A percentile compares a stretch with the other conserved stretches of the same genome.
Evolutionary conservation across 2,113 vertebrate genomes (phyloP).

Genomic region (Hydrochoerus hydrochaeris): DNA sequence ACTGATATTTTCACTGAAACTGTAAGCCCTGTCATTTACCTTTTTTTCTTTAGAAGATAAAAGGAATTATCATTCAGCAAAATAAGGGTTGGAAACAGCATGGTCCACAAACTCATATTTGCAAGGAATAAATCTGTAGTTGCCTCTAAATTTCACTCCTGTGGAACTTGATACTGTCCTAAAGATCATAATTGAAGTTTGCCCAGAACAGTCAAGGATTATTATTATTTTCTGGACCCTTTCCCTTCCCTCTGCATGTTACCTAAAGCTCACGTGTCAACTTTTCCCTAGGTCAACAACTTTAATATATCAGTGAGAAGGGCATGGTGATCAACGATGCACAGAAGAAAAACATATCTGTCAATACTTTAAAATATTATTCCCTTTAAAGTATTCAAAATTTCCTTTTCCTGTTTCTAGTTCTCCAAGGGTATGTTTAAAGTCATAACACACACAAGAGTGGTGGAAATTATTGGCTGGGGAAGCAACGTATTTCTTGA

Average conservation of each 20-base stretch:
- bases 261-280: not conserved
- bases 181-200: not conserved
- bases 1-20: not conserved
- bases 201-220: not conserved
- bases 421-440: not conserved
- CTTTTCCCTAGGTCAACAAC: not conserved
- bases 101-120: not conserved
- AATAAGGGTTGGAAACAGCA: not conserved
- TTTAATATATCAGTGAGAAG: not conserved
- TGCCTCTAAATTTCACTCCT: not conserved
- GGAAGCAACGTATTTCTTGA: conserved; percentile 3
- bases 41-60: not conserved
- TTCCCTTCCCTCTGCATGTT: not conserved
- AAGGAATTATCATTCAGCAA: not conserved
- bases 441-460: not conserved
- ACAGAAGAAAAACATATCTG: not conserved
- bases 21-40: not conserved
- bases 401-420: conserved; percentile 26
- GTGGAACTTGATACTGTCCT: not conserved
- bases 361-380: not conserved
- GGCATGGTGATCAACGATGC: not conserved
- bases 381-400: conserved; percentile 13
- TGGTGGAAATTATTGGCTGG: not conserved
- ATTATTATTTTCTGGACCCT: not conserved
- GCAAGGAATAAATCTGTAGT: not conserved